Evolutionary conservation across 1,140 invertebrate genomes (phyloP).

Genomic region (Odontomachus brunneus): DNA sequence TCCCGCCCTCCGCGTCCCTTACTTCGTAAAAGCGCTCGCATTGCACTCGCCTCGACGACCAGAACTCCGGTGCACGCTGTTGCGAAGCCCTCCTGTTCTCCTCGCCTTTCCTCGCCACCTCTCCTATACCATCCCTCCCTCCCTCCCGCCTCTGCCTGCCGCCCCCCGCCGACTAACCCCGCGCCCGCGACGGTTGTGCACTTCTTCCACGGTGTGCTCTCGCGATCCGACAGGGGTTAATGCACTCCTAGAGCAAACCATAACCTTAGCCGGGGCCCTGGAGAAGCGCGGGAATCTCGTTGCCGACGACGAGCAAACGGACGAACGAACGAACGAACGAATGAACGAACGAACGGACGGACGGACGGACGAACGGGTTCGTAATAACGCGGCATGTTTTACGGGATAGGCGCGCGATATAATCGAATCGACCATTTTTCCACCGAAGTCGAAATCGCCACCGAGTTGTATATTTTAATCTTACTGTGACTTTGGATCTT

Average conservation of each 20-base stretch:
- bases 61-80: slow-evolving; percentile 14
- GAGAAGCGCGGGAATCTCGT: slow-evolving; percentile 67
- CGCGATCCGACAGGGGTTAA: slow-evolving; percentile 79
- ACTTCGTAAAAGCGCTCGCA: slow-evolving; percentile 63
- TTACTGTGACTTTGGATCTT: no score
- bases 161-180: slow-evolving; percentile 38
- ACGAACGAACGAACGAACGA: no score
- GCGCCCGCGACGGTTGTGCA: slow-evolving; percentile 67
- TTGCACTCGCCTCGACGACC: slow-evolving; percentile 60
- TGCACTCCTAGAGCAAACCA: slow-evolving; percentile 82
- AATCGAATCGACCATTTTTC: slow-evolving; percentile 1
- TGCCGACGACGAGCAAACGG: slow-evolving; percentile 16
- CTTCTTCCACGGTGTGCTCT: slow-evolving; percentile 78
- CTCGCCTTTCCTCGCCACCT: background rate
- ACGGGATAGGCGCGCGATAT: slow-evolving; percentile 17
- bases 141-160: slow-evolving; percentile 11
- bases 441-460: background rate
- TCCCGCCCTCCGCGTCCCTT: slow-evolving; percentile 25
- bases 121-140: slow-evolving; percentile 32
- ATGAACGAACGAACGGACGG: no score
- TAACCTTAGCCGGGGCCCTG: slow-evolving; percentile 69
- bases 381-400: background rate
- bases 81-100: background rate
- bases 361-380: background rate
- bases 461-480: no score